Base-by-base conservation (phyloP, 2,797 vertebrate genomes). In the Hephaestus fuliginosus region DNA sequence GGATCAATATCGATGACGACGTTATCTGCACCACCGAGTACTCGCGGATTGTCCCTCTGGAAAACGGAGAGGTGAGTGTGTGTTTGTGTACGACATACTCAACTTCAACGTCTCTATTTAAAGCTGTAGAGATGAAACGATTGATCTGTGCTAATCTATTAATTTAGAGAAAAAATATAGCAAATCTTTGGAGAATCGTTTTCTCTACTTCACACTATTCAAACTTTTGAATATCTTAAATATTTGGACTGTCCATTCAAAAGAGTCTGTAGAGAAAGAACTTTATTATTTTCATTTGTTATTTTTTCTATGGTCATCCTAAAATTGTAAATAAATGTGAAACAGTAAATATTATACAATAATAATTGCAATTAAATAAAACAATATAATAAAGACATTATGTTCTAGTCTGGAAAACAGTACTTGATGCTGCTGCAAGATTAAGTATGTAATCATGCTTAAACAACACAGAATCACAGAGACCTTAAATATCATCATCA, bases 31-130 rank as follows among this genome's bases (percentile, higher is more conserved):
- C 96, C 60, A 98, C 96, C 0, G 98, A 99, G 12, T 98, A 99
- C 80, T 99, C 98, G 0, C 95, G 97, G 0, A 99, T 99, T 0
- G 97, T 99, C 51, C 98, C 98, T 0, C 93, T 99, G 90, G 98
- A 99, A 84, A 99, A 99, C 0, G 98, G 98, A 84, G 98, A 99
- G 96, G 98, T 99, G 79, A 80, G 91, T 56, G 6, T 49, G 22
- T 22, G 17, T 70, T 10, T 55, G 60, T 36, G 13, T 17, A 22
- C 6, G 0, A 56, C 20, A 33, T 13, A n/a, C 7, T 12, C 6
- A 2, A 20, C 9, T 30, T 15, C 3, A 41, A 28, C 51, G 1
- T 49, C 5, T 33, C 28, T 7, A 30, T 70, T 10, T 18, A 8
- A 4, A 22, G 14, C 43, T 65, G 25, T 44, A 20, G 41, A 55